A percentile compares a stretch with the other conserved stretches of the same genome.
These are phyloP conservation scores for Timema podura DNA, from an alignment of 2,888 invertebrate genomes.

Conservation along the genomic window DNA sequence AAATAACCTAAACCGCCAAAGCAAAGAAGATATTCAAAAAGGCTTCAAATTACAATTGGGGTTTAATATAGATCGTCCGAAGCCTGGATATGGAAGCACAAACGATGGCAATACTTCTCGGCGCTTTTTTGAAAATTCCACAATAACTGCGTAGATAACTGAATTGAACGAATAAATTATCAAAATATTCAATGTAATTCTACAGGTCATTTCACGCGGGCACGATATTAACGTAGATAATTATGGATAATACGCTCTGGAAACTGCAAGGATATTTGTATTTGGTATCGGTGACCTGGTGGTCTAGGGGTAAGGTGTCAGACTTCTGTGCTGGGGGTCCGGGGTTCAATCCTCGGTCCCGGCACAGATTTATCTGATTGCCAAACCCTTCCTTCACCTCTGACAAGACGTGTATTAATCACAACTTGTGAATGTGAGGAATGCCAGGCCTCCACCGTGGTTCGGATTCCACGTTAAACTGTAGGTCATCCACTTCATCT, in stretches of 20 bases:
- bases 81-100: constrained; percentile 9
- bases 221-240: background rate
- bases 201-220: background rate
- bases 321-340: too few species aligned
- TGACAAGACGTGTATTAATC: too few species aligned
- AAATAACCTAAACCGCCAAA: background rate
- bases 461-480: too few species aligned
- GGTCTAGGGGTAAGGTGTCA: too few species aligned
- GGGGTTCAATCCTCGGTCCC: too few species aligned
- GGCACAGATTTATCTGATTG: too few species aligned
- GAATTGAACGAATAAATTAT: background rate
- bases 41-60: too few species aligned
- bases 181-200: background rate
- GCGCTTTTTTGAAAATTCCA: background rate
- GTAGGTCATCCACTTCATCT: too few species aligned
- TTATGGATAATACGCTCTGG: background rate
- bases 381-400: too few species aligned
- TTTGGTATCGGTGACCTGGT: too few species aligned
- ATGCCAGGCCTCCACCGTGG: too few species aligned
- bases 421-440: too few species aligned
- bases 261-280: constrained; percentile 1
- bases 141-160: background rate
- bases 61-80: background rate
- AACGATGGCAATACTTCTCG: background rate
- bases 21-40: background rate